Percentiles rank a stretch among this genome's conserved stretches.
These are phyloP conservation scores for Cataglyphis rosenhaueri DNA, from an alignment of 2,888 invertebrate species.

Conservation along the genomic window DNA sequence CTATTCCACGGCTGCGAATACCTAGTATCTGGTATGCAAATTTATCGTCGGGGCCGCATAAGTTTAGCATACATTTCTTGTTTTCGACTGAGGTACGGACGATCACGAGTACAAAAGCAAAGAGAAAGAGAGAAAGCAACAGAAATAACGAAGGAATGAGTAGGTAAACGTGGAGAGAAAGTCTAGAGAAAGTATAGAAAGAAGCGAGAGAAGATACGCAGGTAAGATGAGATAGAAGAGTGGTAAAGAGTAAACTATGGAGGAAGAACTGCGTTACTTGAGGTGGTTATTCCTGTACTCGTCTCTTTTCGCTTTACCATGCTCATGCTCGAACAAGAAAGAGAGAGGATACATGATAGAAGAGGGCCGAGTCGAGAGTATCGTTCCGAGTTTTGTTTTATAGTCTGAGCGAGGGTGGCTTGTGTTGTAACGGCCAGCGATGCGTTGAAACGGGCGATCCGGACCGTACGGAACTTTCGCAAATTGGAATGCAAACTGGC, in stretches of 20 bases:
- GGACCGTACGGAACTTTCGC: conserved; percentile 52
- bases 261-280: conserved; percentile 49
- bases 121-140: conserved; percentile 19
- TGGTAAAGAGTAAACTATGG: conserved; percentile 42
- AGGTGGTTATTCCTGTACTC: conserved; percentile 59
- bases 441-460: conserved; percentile 73
- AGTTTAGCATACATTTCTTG: conserved; percentile 81
- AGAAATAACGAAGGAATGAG: conserved; percentile 15
- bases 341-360: conserved; percentile 37
- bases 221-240: conserved; percentile 25
- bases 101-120: conserved; percentile 43
- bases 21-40: conserved; percentile 78
- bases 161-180: conserved; percentile 2
- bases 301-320: conserved; percentile 21
- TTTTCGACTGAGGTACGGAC: conserved; percentile 73
- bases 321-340: conserved; percentile 4
- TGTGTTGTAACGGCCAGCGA: conserved; percentile 74
- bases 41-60: conserved; percentile 76
- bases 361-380: conserved; percentile 64
- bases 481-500: conserved; percentile 60
- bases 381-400: conserved; percentile 78
- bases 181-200: background rate
- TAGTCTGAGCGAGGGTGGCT: conserved; percentile 67
- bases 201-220: conserved; percentile 7
- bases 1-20: conserved; percentile 74